These are phyloP conservation scores for Bergia sp. DNA, from an alignment of 92 coral and sea anemone species.

Conservation along the genomic window DNA sequence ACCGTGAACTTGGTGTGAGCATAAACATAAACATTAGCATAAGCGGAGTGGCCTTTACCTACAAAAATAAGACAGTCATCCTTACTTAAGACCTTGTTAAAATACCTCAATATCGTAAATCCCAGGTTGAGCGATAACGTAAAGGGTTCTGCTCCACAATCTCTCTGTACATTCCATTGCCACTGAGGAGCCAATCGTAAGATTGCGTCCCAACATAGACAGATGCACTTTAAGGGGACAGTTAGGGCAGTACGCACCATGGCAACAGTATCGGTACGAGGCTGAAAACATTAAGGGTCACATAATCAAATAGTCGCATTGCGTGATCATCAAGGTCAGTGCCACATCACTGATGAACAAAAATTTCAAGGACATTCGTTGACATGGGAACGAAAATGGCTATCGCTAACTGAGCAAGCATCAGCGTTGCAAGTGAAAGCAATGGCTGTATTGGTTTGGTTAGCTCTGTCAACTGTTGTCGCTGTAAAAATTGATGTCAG, in stretches of 20 bases:
- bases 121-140: conserved; percentile 67
- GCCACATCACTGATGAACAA: background rate
- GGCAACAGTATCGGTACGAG: conserved; percentile 66
- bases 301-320: background rate
- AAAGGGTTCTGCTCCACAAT: conserved; percentile 38
- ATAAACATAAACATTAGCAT: no score
- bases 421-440: no score
- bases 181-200: conserved; percentile 47
- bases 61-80: no score
- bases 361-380: no score
- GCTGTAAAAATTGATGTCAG: no score
- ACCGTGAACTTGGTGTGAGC: no score
- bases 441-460: no score
- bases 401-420: no score
- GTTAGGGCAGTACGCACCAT: conserved; percentile 68
- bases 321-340: background rate
- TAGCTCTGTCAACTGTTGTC: no score
- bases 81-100: no score
- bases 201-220: conserved; percentile 35
- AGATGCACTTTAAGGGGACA: conserved; percentile 57
- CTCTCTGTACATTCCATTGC: conserved; percentile 46
- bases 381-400: no score
- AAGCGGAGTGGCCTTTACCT: no score
- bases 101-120: conserved; percentile 59
- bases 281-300: conserved; percentile 40